Evolutionary conservation across 2,113 vertebrate genomes (phyloP).

Genomic region (Chascanopsetta lugubris): DNA sequence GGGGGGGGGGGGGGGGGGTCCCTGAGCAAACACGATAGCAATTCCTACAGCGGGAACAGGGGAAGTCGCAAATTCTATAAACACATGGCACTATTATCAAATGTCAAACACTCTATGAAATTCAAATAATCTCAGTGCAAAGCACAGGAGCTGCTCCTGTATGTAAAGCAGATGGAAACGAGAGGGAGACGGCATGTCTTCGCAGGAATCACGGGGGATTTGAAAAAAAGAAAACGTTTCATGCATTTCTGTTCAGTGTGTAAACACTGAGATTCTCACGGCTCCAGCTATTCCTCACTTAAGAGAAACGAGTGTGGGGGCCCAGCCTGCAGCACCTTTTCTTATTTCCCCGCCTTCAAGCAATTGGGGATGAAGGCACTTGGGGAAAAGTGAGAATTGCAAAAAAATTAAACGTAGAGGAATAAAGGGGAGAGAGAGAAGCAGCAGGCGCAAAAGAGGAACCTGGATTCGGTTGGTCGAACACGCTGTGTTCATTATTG

Average conservation of each 20-base stretch:
- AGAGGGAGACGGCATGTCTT: slow-evolving; percentile 39
- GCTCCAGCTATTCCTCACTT: slow-evolving; percentile 47
- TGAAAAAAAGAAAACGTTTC: slow-evolving; percentile 63
- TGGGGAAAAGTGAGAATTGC: slow-evolving; percentile 1
- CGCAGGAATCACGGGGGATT: slow-evolving; percentile 63
- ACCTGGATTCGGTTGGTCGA: slow-evolving; percentile 27
- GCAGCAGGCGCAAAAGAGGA: not conserved
- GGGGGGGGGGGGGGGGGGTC: not conserved
- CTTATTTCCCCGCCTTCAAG: not conserved
- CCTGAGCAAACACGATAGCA: slow-evolving; percentile 71
- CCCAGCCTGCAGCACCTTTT: slow-evolving; percentile 4
- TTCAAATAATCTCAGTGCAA: slow-evolving; percentile 72
- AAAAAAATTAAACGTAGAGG: slow-evolving; percentile 19
- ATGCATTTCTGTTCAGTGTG: slow-evolving; percentile 58
- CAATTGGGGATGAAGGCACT: slow-evolving; percentile 1
- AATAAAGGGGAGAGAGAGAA: slow-evolving; percentile 12
- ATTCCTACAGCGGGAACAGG: slow-evolving; percentile 41
- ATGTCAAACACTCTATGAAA: slow-evolving; percentile 74
- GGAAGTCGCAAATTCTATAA: slow-evolving; percentile 55
- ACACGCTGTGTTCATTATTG: slow-evolving; percentile 46
- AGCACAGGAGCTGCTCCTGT: slow-evolving; percentile 48
- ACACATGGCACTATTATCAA: slow-evolving; percentile 65
- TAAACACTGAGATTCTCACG: slow-evolving; percentile 55
- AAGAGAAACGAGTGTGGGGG: slow-evolving; percentile 38
- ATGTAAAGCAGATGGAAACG: slow-evolving; percentile 68